Conservation (phyloP, 2,797 vertebrate genomes). For the Glyptemys insculpta region DNA sequence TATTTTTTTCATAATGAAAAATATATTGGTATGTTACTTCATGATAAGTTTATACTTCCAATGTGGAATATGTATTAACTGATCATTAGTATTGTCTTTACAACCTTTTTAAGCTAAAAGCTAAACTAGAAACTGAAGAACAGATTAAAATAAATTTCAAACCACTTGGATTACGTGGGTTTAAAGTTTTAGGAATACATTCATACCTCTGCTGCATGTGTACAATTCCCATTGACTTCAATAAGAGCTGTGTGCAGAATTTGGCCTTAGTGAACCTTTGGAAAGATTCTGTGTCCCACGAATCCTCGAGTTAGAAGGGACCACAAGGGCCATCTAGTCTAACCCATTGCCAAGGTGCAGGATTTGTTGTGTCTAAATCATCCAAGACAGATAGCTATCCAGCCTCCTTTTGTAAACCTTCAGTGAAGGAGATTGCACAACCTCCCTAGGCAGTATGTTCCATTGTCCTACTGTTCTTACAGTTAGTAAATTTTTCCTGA, state of each 20-base stretch:
- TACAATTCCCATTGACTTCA: not conserved
- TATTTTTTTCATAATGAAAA: conserved; percentile 44
- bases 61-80: not conserved
- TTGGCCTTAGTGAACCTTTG: conserved; percentile 20
- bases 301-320: not conserved
- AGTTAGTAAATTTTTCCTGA: not conserved
- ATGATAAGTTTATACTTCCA: not conserved
- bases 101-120: not conserved
- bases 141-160: not conserved
- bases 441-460: not conserved
- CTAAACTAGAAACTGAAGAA: not conserved
- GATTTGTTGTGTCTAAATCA: not conserved
- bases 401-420: not conserved
- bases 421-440: not conserved
- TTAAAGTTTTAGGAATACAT: not conserved
- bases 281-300: conserved; percentile 2
- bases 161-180: not conserved
- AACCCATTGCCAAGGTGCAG: not conserved
- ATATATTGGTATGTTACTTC: not conserved
- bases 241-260: conserved; percentile 11
- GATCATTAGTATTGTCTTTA: not conserved
- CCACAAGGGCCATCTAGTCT: not conserved
- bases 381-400: not conserved
- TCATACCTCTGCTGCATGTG: not conserved
- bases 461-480: not conserved